Evolutionary conservation across 2,888 invertebrate species (phyloP).

Genomic region (Antitype chi): DNA sequence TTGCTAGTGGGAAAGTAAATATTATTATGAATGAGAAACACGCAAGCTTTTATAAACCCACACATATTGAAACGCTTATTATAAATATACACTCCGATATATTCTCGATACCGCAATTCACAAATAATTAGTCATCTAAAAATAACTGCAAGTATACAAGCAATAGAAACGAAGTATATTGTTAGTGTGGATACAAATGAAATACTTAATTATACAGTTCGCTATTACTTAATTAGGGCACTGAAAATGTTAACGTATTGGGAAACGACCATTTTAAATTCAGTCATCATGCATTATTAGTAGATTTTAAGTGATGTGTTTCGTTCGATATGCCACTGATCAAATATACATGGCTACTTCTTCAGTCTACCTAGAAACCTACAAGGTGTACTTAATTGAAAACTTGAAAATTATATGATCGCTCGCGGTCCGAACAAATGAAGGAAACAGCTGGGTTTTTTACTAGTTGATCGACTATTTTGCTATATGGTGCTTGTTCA

Average conservation of each 20-base stretch:
- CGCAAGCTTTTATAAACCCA: slow-evolving; percentile 31
- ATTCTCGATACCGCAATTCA: neutral
- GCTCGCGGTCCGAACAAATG: neutral
- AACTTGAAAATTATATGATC: neutral
- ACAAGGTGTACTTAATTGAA: neutral
- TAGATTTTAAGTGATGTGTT: slow-evolving; percentile 20
- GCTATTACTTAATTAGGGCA: slow-evolving; percentile 27
- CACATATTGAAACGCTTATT: slow-evolving; percentile 23
- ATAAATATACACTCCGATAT: slow-evolving; percentile 21
- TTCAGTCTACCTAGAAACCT: neutral
- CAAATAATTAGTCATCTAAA: slow-evolving; percentile 22
- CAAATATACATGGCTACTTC: slow-evolving; percentile 6
- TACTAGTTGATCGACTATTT: neutral
- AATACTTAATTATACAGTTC: slow-evolving; percentile 16
- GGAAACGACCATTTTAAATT: slow-evolving; percentile 36
- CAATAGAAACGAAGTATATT: slow-evolving; percentile 25
- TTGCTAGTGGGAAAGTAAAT: slow-evolving; percentile 17
- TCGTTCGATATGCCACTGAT: slow-evolving; percentile 8
- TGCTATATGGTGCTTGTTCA: too few species aligned
- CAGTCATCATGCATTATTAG: slow-evolving; percentile 44
- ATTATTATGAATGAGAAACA: slow-evolving; percentile 30
- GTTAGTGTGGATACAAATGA: slow-evolving; percentile 3
- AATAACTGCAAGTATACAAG: slow-evolving; percentile 5
- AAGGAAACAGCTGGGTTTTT: neutral
- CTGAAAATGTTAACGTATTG: slow-evolving; percentile 42